Percentiles rank a stretch among this genome's conserved stretches.
phyloP scores from a whole-genome alignment of 2,888 invertebrate genomes.

The Acrocyrtus sp. region DNA sequence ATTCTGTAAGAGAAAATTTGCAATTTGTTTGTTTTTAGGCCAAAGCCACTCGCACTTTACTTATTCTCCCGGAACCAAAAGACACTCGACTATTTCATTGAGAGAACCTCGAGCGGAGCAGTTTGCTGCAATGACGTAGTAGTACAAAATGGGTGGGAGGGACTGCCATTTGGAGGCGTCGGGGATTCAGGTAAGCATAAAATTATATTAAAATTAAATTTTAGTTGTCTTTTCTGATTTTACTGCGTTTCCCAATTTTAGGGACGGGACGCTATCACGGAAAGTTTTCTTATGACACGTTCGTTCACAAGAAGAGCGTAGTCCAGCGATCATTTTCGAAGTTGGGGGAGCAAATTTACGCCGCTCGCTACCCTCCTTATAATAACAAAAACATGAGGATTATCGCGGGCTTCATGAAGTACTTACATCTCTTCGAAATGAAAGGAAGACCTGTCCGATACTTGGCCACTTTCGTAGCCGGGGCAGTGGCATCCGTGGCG shows the following conservation, averaged over 20 bases:
- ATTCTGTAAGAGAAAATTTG: neutral
- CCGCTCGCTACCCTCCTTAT: constrained; percentile 52
- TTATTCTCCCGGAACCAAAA: constrained; percentile 77
- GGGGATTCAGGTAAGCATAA: constrained; percentile 70
- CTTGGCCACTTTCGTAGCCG: constrained; percentile 21
- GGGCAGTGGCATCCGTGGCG: constrained; percentile 25
- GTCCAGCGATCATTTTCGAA: constrained; percentile 65
- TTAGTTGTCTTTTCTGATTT: no score
- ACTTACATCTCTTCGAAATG: constrained; percentile 40
- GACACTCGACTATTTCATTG: constrained; percentile 73
- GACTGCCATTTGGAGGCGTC: constrained; percentile 69
- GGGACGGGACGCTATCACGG: constrained; percentile 97
- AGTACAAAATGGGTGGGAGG: constrained; percentile 76
- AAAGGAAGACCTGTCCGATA: constrained; percentile 5
- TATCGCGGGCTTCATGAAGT: constrained; percentile 33
- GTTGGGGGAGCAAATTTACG: constrained; percentile 38
- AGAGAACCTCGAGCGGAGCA: constrained; percentile 82
- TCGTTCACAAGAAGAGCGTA: constrained; percentile 84
- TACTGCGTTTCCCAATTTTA: constrained; percentile 68
- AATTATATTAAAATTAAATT: no score
- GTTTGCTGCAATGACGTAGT: constrained; percentile 87
- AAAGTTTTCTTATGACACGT: constrained; percentile 88
- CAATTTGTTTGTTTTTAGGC: constrained; percentile 70
- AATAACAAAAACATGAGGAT: constrained; percentile 32
- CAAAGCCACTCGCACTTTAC: constrained; percentile 91